These are phyloP conservation scores for Athalia rosae DNA, from an alignment of 2,888 invertebrate genomes.

Conservation along the genomic window DNA sequence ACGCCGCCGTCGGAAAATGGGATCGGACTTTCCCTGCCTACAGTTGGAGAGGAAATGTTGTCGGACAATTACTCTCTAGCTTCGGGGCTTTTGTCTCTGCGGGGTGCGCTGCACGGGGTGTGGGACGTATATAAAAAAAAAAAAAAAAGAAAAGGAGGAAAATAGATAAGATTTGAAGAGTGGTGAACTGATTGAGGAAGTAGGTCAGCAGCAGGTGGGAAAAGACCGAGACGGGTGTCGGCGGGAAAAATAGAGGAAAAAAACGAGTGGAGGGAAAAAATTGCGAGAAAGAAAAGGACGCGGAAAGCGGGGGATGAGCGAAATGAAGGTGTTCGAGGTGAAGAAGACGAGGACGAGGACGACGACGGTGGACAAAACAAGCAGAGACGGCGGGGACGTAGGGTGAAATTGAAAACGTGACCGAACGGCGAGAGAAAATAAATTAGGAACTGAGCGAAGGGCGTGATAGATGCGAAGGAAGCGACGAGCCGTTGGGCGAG, in stretches of 20 bases:
- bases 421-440: slow-evolving; percentile 47
- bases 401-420: slow-evolving; percentile 49
- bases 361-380: slow-evolving; percentile 36
- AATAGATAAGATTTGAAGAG: slow-evolving; percentile 15
- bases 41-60: too few relatives aligned
- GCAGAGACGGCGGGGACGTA: slow-evolving; percentile 19
- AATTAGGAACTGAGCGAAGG: slow-evolving; percentile 43
- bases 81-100: not conserved
- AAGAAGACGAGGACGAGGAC: not conserved
- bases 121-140: not conserved
- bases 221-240: too few relatives aligned
- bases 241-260: not conserved
- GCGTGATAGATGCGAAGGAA: slow-evolving; percentile 45
- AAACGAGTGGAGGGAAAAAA: not conserved
- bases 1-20: too few relatives aligned
- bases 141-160: too few relatives aligned
- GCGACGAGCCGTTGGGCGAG: slow-evolving; percentile 30
- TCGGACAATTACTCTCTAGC: not conserved
- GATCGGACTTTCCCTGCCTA: too few relatives aligned
- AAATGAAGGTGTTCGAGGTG: not conserved
- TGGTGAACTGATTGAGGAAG: slow-evolving; percentile 15
- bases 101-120: not conserved
- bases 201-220: slow-evolving; percentile 33
- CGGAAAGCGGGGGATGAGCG: not conserved
- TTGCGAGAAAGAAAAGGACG: not conserved